A percentile compares a stretch with the other conserved stretches of the same genome.
phyloP scores from a whole-genome alignment of 2,797 vertebrate genomes.

The Characodon lateralis region DNA sequence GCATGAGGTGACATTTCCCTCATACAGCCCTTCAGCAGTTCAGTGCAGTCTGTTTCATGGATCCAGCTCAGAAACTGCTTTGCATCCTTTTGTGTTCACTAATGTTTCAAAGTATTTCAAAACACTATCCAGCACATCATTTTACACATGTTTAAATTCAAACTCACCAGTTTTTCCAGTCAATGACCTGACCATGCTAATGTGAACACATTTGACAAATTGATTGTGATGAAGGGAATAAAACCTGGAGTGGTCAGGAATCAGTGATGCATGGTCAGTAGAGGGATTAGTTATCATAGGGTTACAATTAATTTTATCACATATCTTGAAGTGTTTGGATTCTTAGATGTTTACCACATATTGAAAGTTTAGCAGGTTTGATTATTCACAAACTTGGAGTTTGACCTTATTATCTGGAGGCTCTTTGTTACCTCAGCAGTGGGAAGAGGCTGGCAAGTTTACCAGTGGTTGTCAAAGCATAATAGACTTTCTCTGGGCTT shows the following conservation, averaged over 20 bases:
- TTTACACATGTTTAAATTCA: not conserved
- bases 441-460: constrained; percentile 69
- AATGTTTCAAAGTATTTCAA: not conserved
- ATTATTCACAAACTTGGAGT: constrained; percentile 59
- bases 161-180: not conserved
- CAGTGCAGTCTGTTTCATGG: not conserved
- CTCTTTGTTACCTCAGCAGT: constrained; percentile 55
- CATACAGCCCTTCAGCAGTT: not conserved
- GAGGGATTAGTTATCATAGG: not conserved
- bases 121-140: not conserved
- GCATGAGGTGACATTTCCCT: no score
- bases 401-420: constrained; percentile 70
- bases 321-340: not conserved
- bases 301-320: not conserved
- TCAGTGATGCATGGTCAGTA: not conserved
- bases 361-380: constrained; percentile 13
- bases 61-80: not conserved
- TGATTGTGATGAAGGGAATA: not conserved
- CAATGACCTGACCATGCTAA: not conserved
- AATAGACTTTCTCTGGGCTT: constrained; percentile 72
- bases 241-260: not conserved
- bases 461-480: constrained; percentile 69
- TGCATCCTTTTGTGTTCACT: not conserved
- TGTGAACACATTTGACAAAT: not conserved
- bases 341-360: not conserved